These are phyloP conservation scores for Catagonus wagneri DNA, from an alignment of 2,113 vertebrate species.

Conservation along the genomic window DNA sequence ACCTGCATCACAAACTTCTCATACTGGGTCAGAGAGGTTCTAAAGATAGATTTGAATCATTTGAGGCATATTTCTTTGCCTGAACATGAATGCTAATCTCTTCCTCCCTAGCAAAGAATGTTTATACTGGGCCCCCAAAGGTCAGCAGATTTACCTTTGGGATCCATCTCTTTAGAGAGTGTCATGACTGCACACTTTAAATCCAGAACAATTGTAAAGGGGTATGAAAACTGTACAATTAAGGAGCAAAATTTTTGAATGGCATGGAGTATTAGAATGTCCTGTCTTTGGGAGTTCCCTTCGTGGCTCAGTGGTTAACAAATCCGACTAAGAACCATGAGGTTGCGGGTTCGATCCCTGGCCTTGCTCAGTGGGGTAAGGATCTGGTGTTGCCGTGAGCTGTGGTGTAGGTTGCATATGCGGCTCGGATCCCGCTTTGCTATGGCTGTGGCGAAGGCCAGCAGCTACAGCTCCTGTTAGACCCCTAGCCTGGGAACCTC, in stretches of 20 bases:
- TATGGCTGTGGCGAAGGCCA: no score
- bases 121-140: constrained; percentile 73
- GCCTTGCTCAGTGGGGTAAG: no score
- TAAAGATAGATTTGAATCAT: constrained; percentile 18
- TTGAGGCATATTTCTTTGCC: constrained; percentile 63
- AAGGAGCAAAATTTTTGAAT: constrained; percentile 76
- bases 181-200: constrained; percentile 75
- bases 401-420: no score
- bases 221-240: constrained; percentile 80
- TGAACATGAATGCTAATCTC: constrained; percentile 58
- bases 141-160: constrained; percentile 76
- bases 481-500: no score
- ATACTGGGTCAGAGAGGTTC: constrained; percentile 56
- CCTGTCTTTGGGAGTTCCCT: constrained; percentile 81
- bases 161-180: constrained; percentile 69
- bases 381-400: no score
- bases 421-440: no score
- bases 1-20: constrained; percentile 62
- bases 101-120: constrained; percentile 62
- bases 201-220: constrained; percentile 70
- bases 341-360: no score
- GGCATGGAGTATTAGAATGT: constrained; percentile 75
- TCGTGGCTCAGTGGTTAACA: no score
- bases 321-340: no score
- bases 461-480: no score